Percentiles rank a stretch among this genome's conserved stretches.
These are phyloP conservation scores for Ostrea edulis DNA, from an alignment of 1,140 invertebrate genomes.

Conservation along the genomic window DNA sequence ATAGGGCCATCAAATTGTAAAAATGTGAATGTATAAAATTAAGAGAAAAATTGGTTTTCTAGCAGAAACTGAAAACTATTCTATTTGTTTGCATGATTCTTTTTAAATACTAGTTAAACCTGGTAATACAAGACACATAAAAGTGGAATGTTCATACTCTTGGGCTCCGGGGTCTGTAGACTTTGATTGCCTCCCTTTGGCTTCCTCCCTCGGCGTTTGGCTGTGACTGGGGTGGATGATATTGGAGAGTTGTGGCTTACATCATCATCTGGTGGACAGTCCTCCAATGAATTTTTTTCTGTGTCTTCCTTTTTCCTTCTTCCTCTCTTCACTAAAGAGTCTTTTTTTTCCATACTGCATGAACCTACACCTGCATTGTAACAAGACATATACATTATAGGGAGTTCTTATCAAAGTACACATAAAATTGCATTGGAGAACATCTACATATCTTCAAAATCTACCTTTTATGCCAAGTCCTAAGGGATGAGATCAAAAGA, in stretches of 20 bases:
- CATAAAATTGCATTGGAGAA: no score
- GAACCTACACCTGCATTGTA: not conserved
- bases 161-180: not conserved
- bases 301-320: not conserved
- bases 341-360: not conserved
- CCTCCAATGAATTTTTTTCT: not conserved
- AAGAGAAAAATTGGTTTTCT: no score
- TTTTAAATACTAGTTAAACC: no score
- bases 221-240: conserved; percentile 2
- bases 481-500: no score
- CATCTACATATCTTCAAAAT: no score
- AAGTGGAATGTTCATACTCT: not conserved
- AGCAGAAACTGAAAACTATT: no score
- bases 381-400: not conserved
- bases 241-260: not conserved
- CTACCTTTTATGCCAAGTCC: no score
- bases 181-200: not conserved
- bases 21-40: no score
- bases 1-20: no score
- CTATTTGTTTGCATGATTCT: no score
- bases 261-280: not conserved
- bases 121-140: no score
- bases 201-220: not conserved
- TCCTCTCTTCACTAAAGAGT: not conserved
- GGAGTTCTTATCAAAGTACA: not conserved